phyloP scores from a whole-genome alignment of 1,140 invertebrate species.

The Nasonia giraulti region DNA sequence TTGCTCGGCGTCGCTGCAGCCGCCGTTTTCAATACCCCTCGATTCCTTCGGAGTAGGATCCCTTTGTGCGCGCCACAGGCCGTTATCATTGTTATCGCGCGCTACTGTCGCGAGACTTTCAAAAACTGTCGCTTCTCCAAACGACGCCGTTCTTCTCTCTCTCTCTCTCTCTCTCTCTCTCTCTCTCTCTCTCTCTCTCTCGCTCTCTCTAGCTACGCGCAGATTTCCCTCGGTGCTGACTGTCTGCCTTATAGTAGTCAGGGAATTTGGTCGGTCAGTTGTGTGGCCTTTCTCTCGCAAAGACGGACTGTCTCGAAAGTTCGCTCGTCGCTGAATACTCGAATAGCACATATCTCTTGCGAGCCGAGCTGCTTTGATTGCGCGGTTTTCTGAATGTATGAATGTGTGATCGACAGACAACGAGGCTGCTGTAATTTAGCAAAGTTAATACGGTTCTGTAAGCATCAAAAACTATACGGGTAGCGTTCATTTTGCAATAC shows the following conservation, averaged over 20 bases:
- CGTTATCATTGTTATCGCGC: constrained; percentile 31
- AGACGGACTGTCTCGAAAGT: background rate
- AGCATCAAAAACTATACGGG: no score
- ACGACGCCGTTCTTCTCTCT: background rate
- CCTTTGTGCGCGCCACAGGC: background rate
- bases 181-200: no score
- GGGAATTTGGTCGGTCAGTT: background rate
- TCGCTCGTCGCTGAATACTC: background rate
- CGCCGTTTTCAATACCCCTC: constrained; percentile 20
- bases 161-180: background rate
- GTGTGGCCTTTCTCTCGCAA: background rate
- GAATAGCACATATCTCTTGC: background rate
- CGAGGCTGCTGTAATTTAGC: no score
- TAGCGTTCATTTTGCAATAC: background rate
- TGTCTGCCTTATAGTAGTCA: no score
- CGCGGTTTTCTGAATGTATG: no score
- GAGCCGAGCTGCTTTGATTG: no score
- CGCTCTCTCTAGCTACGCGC: no score
- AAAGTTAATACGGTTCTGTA: no score
- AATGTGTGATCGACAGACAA: no score
- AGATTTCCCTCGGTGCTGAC: background rate
- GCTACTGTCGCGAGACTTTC: background rate
- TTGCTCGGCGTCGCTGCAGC: background rate
- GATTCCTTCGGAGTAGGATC: background rate
- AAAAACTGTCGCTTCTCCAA: background rate